Conservation (phyloP, 2,888 invertebrate species). For the Athetis lepigone region DNA sequence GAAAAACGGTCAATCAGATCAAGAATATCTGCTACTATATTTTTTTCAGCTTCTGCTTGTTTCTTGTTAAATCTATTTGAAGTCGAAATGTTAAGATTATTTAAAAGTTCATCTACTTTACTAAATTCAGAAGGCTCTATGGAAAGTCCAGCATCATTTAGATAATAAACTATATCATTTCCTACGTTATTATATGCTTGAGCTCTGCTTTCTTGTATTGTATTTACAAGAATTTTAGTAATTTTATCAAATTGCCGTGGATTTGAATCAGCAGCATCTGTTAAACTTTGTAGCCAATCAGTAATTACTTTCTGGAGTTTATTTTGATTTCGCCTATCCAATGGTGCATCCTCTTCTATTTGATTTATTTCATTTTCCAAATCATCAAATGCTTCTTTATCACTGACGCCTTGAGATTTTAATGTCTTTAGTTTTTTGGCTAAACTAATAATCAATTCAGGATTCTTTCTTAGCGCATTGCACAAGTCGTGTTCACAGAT, state of each 20-base stretch:
- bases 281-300: conserved; percentile 61
- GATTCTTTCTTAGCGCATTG: conserved; percentile 16
- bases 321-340: conserved; percentile 31
- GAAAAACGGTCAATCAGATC: conserved; percentile 12
- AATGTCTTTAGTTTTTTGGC: conserved; percentile 57
- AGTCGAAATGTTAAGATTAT: conserved; percentile 17
- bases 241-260: conserved; percentile 23
- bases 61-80: conserved; percentile 11
- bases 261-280: conserved; percentile 27
- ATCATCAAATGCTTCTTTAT: conserved; percentile 40
- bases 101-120: conserved; percentile 40
- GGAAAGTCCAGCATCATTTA: conserved; percentile 13
- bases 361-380: conserved; percentile 37
- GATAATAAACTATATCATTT: conserved; percentile 25
- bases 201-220: conserved; percentile 14
- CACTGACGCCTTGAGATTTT: conserved; percentile 43
- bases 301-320: conserved; percentile 54
- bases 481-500: conserved; percentile 36
- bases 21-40: conserved; percentile 12
- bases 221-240: conserved; percentile 23
- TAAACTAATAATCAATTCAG: conserved; percentile 44
- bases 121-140: conserved; percentile 16
- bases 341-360: conserved; percentile 26
- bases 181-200: conserved; percentile 24
- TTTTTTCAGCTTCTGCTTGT: conserved; percentile 5